Evolutionary conservation across 1,140 invertebrate genomes (phyloP), one percentile per base, ranked within the genome.

Genomic region (Orchestia grillus): DNA sequence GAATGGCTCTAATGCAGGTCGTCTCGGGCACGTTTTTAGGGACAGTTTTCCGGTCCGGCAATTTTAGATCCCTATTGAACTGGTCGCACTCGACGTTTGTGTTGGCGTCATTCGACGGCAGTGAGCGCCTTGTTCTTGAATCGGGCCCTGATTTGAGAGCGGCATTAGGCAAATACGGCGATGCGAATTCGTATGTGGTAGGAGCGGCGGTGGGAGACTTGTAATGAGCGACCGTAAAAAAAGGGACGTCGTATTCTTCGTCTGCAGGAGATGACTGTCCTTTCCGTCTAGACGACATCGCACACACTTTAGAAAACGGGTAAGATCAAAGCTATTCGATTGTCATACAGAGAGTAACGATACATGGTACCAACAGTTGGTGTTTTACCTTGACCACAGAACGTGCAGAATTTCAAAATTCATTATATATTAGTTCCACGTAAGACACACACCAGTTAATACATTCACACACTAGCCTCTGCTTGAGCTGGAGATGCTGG

Each of bases 191-290:
- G 96, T 96, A 96, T 1, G 96, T 96, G n/a, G 96, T 96, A 41
- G 96, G 96, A 44, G 96, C 96, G 44, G 92, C 43, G 0, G 96
- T 96, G 0, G 96, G 96, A 15, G 96, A 95, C 40, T 96, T 96
- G 96, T 96, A 96, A 94, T 96, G 96, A 88, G 96, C 96, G 47
- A 96, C 96, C 0, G 96, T 96, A 43, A 96, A 96, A 96, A 96
- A 96, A 77, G 96, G 96, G 90, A 96, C 96, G 95, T 96, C 96
- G 47, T 96, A 96, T 57, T 96, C 96, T 47, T 45, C 92, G 1
- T 45, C 92, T 8, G 92, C 43, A 44, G 92, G 92, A 44, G 92
- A 94, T 8, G 47, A 44, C 41, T 42, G 92, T 45, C 44, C 92
- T 47, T 47, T 94, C 23, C 92, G 41, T n/a, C 44, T 94, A 4